phyloP scores from a whole-genome alignment of 2,888 invertebrate genomes.

The Melanchra persicariae region DNA sequence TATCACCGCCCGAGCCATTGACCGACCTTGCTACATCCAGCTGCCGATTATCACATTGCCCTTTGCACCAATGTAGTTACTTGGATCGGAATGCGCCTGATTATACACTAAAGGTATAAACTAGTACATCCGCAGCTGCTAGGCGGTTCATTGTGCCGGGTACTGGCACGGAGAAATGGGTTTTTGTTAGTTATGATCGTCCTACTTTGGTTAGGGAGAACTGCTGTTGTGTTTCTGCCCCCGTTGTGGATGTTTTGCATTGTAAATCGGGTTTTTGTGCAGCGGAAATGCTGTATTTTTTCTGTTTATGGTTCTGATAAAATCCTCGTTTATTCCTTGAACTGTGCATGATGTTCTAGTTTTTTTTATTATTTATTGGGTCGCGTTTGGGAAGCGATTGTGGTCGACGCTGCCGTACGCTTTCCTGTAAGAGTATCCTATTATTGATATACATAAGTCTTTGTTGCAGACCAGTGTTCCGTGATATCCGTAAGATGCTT shows the following conservation, averaged over 20 bases:
- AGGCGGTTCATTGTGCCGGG: slow-evolving; percentile 52
- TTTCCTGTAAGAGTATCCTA: too few relatives aligned
- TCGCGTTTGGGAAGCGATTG: not conserved
- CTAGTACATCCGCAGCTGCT: slow-evolving; percentile 57
- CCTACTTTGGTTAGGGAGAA: slow-evolving; percentile 28
- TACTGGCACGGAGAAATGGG: slow-evolving; percentile 37
- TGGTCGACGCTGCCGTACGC: too few relatives aligned
- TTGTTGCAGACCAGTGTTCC: too few relatives aligned
- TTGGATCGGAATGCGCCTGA: slow-evolving; percentile 52
- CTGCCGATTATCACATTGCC: slow-evolving; percentile 54
- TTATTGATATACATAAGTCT: too few relatives aligned
- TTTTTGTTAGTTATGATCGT: slow-evolving; percentile 31
- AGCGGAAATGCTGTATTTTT: not conserved
- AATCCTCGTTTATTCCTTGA: not conserved
- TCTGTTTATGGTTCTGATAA: not conserved
- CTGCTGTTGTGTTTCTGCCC: slow-evolving; percentile 19
- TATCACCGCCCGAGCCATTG: slow-evolving; percentile 28
- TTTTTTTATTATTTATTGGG: not conserved
- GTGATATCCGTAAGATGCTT: not conserved
- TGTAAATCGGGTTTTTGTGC: slow-evolving; percentile 31
- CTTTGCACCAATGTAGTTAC: slow-evolving; percentile 53
- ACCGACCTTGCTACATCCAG: slow-evolving; percentile 46
- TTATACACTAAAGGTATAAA: slow-evolving; percentile 41
- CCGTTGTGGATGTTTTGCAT: slow-evolving; percentile 13
- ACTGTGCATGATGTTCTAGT: not conserved